These are phyloP conservation scores for Rallus limicola DNA, from an alignment of 2,113 vertebrate species.

Conservation along the genomic window DNA sequence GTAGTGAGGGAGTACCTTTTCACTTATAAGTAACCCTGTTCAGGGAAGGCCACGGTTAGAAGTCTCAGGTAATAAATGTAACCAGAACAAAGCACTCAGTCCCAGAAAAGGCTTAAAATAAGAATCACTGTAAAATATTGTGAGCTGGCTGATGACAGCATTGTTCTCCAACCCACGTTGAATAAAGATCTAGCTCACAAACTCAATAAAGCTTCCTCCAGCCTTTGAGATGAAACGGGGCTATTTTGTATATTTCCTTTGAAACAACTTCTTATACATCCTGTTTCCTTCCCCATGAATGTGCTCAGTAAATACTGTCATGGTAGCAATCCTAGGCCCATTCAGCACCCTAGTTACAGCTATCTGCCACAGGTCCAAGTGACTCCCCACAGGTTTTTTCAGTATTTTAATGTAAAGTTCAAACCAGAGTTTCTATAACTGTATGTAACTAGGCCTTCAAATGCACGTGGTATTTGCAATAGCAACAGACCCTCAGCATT, in stretches of 20 bases:
- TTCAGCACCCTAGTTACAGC: not conserved
- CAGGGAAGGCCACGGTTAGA: not conserved
- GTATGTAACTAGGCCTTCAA: not conserved
- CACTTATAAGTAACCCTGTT: not conserved
- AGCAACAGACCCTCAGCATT: not conserved
- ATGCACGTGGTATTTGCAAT: not conserved
- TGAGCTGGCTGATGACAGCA: accelerated
- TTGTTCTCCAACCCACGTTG: accelerated
- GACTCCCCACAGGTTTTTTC: not conserved
- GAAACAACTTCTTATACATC: not conserved
- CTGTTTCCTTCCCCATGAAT: not conserved
- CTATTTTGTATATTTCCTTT: not conserved
- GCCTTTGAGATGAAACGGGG: not conserved
- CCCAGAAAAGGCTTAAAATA: not conserved
- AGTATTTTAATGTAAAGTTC: not conserved
- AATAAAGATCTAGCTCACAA: not conserved
- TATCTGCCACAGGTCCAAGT: not conserved
- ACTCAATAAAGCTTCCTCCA: not conserved
- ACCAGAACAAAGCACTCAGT: not conserved
- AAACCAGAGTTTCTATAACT: not conserved
- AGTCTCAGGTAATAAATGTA: not conserved
- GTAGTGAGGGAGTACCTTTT: not conserved
- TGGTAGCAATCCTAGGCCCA: not conserved
- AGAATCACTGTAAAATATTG: not conserved
- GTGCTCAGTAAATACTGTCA: not conserved